A percentile compares a stretch with the other conserved stretches of the same genome.
These are phyloP conservation scores for Amiota minor DNA, from an alignment of 2,888 invertebrate genomes.

Conservation along the genomic window DNA sequence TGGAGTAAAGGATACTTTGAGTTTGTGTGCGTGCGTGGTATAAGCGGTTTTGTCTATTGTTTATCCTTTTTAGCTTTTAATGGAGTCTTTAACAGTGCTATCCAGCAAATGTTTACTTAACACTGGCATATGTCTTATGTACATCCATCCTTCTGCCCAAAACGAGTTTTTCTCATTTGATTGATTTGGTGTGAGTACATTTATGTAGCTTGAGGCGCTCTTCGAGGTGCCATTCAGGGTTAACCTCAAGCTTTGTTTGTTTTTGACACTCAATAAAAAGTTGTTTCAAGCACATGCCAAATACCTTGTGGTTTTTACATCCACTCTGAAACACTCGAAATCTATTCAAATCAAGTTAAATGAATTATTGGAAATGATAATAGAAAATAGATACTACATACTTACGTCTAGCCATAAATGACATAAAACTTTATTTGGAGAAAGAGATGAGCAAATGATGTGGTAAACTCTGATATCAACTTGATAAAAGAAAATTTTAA, in stretches of 20 bases:
- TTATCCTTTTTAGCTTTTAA: constrained; percentile 57
- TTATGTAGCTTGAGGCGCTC: constrained; percentile 3
- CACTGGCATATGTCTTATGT: constrained; percentile 25
- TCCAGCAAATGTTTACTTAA: constrained; percentile 34
- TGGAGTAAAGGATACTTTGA: constrained; percentile 31
- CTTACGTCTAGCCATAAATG: too few species aligned
- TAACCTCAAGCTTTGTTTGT: constrained; percentile 35
- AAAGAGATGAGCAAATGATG: too few species aligned
- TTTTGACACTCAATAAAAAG: constrained; percentile 33
- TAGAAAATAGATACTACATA: too few species aligned
- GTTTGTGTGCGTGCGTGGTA: constrained; percentile 39
- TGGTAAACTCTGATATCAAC: too few species aligned
- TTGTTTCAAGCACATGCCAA: not conserved
- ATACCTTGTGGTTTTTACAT: not conserved
- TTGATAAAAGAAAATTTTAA: too few species aligned
- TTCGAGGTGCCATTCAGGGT: constrained; percentile 18
- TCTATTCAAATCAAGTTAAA: too few species aligned
- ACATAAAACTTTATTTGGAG: too few species aligned
- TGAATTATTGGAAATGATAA: too few species aligned
- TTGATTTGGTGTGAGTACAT: constrained; percentile 22
- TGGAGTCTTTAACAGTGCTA: constrained; percentile 36
- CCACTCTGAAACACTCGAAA: too few species aligned
- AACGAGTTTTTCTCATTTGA: constrained; percentile 9
- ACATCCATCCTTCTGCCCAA: constrained; percentile 1
- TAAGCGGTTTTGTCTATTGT: constrained; percentile 45